Conservation (phyloP, 2,888 invertebrate species). For the Heteromyza rotundicornis region DNA sequence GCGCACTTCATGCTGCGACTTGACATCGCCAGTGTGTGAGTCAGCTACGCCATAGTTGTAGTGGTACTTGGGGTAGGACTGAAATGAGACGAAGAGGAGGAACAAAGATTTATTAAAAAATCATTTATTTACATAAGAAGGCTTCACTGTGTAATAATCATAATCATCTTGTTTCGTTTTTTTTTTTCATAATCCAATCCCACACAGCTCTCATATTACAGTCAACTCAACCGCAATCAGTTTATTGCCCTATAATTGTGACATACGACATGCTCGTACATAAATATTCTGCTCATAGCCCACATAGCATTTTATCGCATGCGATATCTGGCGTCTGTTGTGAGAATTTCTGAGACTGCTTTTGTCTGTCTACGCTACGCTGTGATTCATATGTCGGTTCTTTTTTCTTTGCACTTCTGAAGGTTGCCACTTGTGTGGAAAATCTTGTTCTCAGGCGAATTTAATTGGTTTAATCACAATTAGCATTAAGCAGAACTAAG, state of each 20-base stretch:
- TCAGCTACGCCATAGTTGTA: conserved; percentile 63
- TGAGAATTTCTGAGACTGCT: neutral
- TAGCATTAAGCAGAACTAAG: too few species aligned
- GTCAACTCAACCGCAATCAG: neutral
- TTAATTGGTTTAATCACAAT: neutral
- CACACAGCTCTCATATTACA: too few species aligned
- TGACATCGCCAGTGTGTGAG: conserved; percentile 61
- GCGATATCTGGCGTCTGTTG: neutral
- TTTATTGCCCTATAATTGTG: conserved; percentile 4
- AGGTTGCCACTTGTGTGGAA: too few species aligned
- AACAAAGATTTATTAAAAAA: too few species aligned
- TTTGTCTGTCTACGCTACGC: neutral
- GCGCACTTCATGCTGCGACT: conserved; percentile 62
- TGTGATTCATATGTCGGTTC: too few species aligned
- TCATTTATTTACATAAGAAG: conserved; percentile 3
- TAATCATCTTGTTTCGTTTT: conserved; percentile 8
- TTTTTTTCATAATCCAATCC: neutral
- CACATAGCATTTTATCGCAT: neutral
- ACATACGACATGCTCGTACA: neutral
- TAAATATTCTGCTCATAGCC: neutral
- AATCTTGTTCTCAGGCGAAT: neutral
- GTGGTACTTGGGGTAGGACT: conserved; percentile 62
- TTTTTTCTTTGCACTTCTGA: too few species aligned
- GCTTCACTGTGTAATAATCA: conserved; percentile 10
- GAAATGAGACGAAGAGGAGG: conserved; percentile 11